Base-by-base conservation (phyloP, 2,888 invertebrate species). In the Dolichomitus sp. region DNA sequence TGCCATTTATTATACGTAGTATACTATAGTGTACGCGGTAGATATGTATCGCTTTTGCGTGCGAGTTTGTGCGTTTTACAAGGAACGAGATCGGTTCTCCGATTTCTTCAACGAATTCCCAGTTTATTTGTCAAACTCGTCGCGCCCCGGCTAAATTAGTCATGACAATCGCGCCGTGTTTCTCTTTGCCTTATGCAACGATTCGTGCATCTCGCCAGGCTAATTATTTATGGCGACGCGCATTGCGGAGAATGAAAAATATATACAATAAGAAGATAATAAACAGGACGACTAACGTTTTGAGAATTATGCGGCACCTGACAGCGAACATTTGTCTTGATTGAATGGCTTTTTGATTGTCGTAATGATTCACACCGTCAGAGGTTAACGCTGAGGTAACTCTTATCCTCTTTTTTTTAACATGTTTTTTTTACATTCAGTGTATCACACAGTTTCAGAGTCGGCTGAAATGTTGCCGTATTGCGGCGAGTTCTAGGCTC, bases 91-190 rank as follows among this genome's bases (percentile, higher is more conserved):
- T 83, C 80, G 77, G 54, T 63, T 63, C 68, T 80, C 73, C 73
- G 83, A 83, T 80, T 80, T 80, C 80, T 63, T 27, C 23, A 37
- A 77, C 73, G 50, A 72, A 80, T 77, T 74, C 52, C 77, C 73
- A 74, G 77, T 80, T 83, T 83, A 83, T 80, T 83, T 80, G 80
- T 83, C 80, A 80, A 83, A 74, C 33, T 63, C 63, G 80, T 83
- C 69, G 77, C 83, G 50, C 69, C 69, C 30, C 42, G 17, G 63
- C 50, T 63, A 70, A 83, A 83, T 83, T 74, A 80, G 73, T 83
- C 80, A 50, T 70, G 80, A 80, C 73, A 76, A 74, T 83, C 83
- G 77, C 73, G 48, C 33, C 73, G 70, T 77, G 73, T 74, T 76
- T 45, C 50, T 50, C 42, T 6, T 33, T 17, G 74, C 50, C 61